phyloP scores from a whole-genome alignment of 2,113 vertebrate genomes.

The Gavia stellata region DNA sequence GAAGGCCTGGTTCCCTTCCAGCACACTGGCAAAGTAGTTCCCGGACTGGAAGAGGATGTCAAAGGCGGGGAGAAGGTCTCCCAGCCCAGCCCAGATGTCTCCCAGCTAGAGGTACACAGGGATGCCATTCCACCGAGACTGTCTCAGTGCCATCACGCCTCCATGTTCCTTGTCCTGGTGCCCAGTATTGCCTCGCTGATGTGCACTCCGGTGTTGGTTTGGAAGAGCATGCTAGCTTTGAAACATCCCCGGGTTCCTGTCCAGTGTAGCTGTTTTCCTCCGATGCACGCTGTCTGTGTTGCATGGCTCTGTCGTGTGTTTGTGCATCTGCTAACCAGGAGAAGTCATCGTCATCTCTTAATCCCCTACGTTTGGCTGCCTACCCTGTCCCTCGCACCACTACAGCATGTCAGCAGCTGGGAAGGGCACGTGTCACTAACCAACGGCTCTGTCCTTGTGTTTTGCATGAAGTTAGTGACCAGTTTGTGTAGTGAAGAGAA shows the following conservation, averaged over 20 bases:
- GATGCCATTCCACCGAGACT: not conserved
- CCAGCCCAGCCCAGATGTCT: constrained; percentile 65
- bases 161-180: not conserved
- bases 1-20: constrained; percentile 66
- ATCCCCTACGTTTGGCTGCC: not conserved
- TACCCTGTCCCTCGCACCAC: not conserved
- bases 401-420: not conserved
- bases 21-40: constrained; percentile 56
- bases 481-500: not conserved
- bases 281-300: not conserved
- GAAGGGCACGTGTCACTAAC: not conserved
- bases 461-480: constrained; percentile 56
- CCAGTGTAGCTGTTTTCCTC: not conserved
- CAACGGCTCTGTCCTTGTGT: not conserved
- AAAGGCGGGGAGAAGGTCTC: constrained; percentile 63
- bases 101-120: constrained; percentile 75
- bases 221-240: constrained; percentile 42
- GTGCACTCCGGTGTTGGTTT: not conserved
- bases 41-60: constrained; percentile 57
- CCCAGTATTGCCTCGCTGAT: not conserved
- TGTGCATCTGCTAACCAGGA: not conserved
- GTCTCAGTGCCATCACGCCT: not conserved
- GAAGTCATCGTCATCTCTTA: not conserved
- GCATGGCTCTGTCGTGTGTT: constrained; percentile 61
- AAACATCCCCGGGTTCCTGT: not conserved